A percentile compares a stretch with the other conserved stretches of the same genome.
Conservation (phyloP, 2,888 invertebrate species). For the Minunthozetes semirufus region DNA sequence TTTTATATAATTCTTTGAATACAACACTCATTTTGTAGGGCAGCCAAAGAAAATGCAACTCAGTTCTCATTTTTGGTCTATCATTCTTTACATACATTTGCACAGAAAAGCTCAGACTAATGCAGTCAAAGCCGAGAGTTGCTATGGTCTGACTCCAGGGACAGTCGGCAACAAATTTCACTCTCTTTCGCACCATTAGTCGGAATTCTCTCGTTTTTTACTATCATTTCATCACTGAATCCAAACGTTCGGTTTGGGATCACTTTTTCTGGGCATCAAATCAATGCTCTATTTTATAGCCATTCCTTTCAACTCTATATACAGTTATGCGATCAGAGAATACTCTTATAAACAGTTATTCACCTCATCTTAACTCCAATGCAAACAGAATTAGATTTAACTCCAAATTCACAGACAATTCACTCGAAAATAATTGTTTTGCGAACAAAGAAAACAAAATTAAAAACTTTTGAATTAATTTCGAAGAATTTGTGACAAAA, state of each 20-base stretch:
- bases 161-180: slow-evolving; percentile 22
- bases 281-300: slow-evolving; percentile 9
- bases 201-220: not conserved
- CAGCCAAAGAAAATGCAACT: not conserved
- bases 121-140: not conserved
- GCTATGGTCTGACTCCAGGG: slow-evolving; percentile 7
- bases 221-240: slow-evolving; percentile 24
- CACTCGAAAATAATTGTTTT: too few species aligned
- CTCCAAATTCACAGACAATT: not conserved
- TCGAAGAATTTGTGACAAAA: too few species aligned
- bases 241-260: slow-evolving; percentile 15
- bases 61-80: not conserved
- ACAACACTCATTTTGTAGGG: not conserved
- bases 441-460: too few species aligned
- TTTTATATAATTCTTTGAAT: not conserved
- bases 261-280: not conserved
- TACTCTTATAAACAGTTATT: not conserved
- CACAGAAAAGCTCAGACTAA: not conserved
- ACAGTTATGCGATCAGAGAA: not conserved
- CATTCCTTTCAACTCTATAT: not conserved
- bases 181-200: slow-evolving; percentile 27
- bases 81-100: slow-evolving; percentile 23
- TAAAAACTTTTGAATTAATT: too few species aligned
- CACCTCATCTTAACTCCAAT: not conserved
- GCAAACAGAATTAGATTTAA: not conserved